phyloP scores from a whole-genome alignment of 2,797 vertebrate genomes.

The Myotis planiceps region DNA sequence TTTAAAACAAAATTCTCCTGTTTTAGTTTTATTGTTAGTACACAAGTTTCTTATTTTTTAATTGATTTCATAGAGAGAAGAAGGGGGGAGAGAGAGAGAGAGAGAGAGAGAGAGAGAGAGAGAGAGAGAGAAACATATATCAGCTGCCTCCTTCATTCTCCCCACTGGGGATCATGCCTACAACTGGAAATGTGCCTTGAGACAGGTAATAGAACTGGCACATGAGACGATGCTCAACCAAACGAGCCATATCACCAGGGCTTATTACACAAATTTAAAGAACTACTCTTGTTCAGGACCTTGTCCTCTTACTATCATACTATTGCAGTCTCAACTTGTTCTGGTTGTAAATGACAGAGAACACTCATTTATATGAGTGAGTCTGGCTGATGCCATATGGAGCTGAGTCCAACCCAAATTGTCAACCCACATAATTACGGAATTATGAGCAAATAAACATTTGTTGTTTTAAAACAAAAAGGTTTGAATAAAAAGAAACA shows the following conservation, averaged over 20 bases:
- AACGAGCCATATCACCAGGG: too few species aligned
- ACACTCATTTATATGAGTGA: not conserved
- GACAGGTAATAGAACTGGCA: too few species aligned
- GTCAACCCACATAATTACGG: not conserved
- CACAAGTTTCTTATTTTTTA: not conserved
- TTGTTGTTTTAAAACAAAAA: not conserved
- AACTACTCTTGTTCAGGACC: not conserved
- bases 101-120: too few species aligned
- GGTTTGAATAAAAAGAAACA: not conserved
- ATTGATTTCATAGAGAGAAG: too few species aligned
- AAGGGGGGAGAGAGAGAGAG: too few species aligned
- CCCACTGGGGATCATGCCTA: too few species aligned
- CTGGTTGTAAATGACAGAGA: not conserved
- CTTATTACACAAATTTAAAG: not conserved
- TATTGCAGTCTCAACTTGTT: not conserved
- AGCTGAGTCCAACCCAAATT: not conserved
- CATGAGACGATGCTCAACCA: too few species aligned
- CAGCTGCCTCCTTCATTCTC: too few species aligned
- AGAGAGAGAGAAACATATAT: too few species aligned
- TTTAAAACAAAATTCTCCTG: not conserved
- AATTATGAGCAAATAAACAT: not conserved
- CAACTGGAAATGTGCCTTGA: too few species aligned
- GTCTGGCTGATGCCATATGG: not conserved
- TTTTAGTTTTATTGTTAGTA: not conserved
- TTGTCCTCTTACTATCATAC: not conserved